phyloP scores from a whole-genome alignment of 2,888 invertebrate species.

The Escarpia spicata region DNA sequence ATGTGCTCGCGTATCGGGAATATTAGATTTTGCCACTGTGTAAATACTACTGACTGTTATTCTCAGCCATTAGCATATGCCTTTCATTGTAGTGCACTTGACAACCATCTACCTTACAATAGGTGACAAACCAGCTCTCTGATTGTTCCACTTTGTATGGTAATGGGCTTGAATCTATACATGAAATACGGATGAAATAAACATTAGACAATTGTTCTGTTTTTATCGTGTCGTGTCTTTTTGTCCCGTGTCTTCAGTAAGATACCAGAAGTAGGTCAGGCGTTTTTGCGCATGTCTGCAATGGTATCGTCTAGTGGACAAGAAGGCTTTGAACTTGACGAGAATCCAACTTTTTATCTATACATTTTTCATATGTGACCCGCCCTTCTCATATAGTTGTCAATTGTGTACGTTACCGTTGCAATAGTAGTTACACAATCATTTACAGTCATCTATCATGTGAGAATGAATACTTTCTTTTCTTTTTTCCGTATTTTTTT shows the following conservation, averaged over 20 bases:
- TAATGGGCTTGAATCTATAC: slow-evolving; percentile 5
- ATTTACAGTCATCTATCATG: no score
- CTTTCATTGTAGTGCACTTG: background rate
- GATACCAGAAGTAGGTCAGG: background rate
- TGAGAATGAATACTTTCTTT: no score
- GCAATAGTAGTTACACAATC: no score
- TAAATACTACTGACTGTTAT: background rate
- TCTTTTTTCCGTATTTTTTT: no score
- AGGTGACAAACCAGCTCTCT: background rate
- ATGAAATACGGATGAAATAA: slow-evolving; percentile 5
- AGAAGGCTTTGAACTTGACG: no score
- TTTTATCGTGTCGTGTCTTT: background rate
- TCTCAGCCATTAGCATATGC: background rate
- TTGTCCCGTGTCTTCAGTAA: background rate
- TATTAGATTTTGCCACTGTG: background rate
- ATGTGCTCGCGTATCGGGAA: background rate
- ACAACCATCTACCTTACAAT: background rate
- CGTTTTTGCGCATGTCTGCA: background rate
- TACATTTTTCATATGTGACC: no score
- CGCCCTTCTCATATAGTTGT: no score
- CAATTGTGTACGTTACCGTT: no score
- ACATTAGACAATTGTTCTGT: background rate
- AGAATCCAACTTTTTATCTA: no score
- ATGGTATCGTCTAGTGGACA: background rate
- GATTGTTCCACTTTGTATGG: background rate